phyloP scores from a whole-genome alignment of 2,113 vertebrate species.

The Dipodomys stephensi region DNA sequence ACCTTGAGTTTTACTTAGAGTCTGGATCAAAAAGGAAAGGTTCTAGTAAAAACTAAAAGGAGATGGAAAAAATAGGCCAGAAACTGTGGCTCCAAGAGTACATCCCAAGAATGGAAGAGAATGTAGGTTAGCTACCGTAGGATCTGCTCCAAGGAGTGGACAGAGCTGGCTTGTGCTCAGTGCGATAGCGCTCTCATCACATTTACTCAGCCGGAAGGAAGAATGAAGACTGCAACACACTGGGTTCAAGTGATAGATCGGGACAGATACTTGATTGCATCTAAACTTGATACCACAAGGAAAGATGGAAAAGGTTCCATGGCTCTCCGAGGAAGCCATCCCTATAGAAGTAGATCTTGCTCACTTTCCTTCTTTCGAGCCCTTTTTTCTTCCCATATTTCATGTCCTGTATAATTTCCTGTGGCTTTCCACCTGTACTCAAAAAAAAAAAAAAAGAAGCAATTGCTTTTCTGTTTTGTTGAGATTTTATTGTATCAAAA shows the following conservation, averaged over 20 bases:
- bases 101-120: neutral
- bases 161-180: neutral
- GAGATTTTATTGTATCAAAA: neutral
- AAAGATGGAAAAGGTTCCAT: neutral
- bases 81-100: neutral
- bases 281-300: neutral
- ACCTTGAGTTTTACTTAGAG: conserved; percentile 30
- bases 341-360: neutral
- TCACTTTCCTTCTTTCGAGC: neutral
- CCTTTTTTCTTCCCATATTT: neutral
- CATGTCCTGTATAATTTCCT: neutral
- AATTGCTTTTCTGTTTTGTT: neutral
- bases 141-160: neutral
- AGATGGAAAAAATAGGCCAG: neutral
- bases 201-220: neutral
- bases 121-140: neutral
- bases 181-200: neutral
- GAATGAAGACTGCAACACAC: neutral
- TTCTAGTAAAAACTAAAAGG: neutral
- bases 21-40: neutral
- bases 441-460: neutral
- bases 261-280: neutral
- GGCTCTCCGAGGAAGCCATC: neutral
- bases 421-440: neutral
- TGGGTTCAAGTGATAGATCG: neutral